These are phyloP conservation scores for Leptopilina drosophilae DNA, from an alignment of 2,888 invertebrate species.

Conservation along the genomic window DNA sequence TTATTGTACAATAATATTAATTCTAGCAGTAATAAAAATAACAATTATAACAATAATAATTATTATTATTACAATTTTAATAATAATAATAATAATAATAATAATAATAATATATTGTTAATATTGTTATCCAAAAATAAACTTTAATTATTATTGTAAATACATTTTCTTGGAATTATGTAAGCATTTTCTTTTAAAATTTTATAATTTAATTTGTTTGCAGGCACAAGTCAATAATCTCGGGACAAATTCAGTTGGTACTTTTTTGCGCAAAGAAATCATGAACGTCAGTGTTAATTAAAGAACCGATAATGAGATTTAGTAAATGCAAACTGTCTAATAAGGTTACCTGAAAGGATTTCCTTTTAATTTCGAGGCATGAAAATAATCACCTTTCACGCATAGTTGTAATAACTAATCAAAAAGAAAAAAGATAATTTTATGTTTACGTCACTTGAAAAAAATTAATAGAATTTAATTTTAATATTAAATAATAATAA, in stretches of 20 bases:
- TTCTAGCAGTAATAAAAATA: too few species aligned
- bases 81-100: too few species aligned
- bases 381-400: neutral
- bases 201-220: neutral
- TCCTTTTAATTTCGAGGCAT: neutral
- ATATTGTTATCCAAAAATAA: too few species aligned
- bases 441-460: neutral
- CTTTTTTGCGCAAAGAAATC: neutral
- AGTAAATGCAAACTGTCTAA: neutral
- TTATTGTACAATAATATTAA: too few species aligned
- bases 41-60: too few species aligned
- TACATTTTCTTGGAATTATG: too few species aligned
- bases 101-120: too few species aligned
- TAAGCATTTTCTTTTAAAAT: neutral
- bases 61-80: too few species aligned
- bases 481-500: neutral
- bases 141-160: too few species aligned
- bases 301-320: conserved; percentile 16
- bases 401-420: neutral
- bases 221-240: neutral
- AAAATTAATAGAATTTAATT: neutral
- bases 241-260: neutral
- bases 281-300: conserved; percentile 12
- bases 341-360: neutral
- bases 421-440: neutral